Evolutionary conservation across 2,888 invertebrate genomes (phyloP), one percentile per base, ranked within the genome.

Genomic region (Lepeophtheirus nordmannii): DNA sequence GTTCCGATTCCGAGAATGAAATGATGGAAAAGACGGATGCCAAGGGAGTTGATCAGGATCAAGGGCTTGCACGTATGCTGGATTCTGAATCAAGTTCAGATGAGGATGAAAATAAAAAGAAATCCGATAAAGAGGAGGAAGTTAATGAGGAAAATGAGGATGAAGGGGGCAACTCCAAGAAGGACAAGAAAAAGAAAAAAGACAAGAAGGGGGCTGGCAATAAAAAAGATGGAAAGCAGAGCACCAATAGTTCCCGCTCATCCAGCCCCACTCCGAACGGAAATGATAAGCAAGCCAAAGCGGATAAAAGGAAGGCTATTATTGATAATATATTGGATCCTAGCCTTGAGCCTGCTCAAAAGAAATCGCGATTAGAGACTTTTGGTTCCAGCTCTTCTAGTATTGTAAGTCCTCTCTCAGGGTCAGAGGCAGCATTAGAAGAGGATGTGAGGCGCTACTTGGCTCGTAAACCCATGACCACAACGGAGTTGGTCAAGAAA

Each of bases 391-490:
- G 65, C 1, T 41, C 61, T 39, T 62, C 60, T 10, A 56, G 58
- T 1, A 8, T 58, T 12, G 41, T 37, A 37, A 63, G 30, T 17
- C 30, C 23, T 56, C 20, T 20, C 57, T 11, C 68, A 69, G 70
- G 61, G 69, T 69, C 58, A 68, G 69, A 63, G 68, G 69, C 37
- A 66, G 68, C 56, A 68, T 23, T 90, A 0, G 94, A 96, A 74
- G 94, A 94, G 72, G 88, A 91, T 0, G 92, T 98, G 9, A 81
- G 94, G 2, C 83, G 94, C 17, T 97, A 98, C 77, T 79, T 98
- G 40, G 87, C 89, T 76, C 83, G 97, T 11, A 97, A 97, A 74
- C 98, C 97, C 0, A 93, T 97, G 87, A 97, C 97, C 0, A 89
- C 96, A 0, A 96, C 91, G 0, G 96, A 97, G 74, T 79, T 96